Conservation (phyloP, 1,140 invertebrate species). For the Temnothorax longispinosus region DNA sequence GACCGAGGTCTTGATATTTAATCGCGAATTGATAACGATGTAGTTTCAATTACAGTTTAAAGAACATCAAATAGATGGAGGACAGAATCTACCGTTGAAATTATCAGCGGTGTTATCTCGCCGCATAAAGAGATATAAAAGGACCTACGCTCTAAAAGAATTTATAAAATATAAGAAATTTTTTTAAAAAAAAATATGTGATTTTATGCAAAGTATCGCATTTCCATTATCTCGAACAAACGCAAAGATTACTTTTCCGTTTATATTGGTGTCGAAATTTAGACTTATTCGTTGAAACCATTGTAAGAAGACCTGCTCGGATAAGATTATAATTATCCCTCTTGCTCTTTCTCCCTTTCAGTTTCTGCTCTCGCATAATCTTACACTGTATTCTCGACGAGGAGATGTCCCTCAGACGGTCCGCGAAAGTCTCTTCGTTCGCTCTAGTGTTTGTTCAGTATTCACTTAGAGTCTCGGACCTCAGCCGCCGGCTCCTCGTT, state of each 20-base stretch:
- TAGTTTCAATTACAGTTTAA: conserved; percentile 6
- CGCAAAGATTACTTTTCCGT: background rate
- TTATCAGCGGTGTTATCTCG: background rate
- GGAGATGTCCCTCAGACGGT: conserved; percentile 40
- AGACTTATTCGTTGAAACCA: background rate
- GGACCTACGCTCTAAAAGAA: background rate
- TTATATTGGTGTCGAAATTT: background rate
- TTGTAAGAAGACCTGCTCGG: background rate
- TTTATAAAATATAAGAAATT: background rate
- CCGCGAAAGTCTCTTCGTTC: conserved; percentile 69
- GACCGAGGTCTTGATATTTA: background rate
- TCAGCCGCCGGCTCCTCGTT: conserved; percentile 43
- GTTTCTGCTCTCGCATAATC: conserved; percentile 58
- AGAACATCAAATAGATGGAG: background rate
- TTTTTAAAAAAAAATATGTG: background rate
- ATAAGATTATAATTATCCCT: background rate
- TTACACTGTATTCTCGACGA: conserved; percentile 30
- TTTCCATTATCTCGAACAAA: background rate
- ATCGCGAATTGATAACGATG: background rate
- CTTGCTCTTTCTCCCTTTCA: background rate
- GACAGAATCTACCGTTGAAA: background rate
- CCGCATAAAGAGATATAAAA: background rate
- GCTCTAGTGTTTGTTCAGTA: conserved; percentile 71
- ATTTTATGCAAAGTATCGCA: background rate
- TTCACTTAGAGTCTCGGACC: conserved; percentile 69